Evolutionary conservation across 2,888 invertebrate species (phyloP), one percentile per base, ranked within the genome.

Genomic region (Heteromurus nitidus): DNA sequence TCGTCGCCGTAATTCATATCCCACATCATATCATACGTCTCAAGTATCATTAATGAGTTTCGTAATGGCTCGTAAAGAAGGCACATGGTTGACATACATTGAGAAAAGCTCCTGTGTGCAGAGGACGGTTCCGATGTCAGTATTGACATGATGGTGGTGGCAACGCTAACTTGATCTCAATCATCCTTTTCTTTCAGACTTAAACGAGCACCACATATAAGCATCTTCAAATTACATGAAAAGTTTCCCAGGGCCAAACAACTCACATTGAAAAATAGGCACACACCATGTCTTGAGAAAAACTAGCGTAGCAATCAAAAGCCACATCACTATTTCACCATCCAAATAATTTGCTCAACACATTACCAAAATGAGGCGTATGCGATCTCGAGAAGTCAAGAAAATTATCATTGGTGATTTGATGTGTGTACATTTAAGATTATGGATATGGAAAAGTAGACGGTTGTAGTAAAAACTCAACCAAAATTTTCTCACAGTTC

Each of bases 51-150:
- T 53, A 68, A 53, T 50, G 68, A 31, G 50, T 68, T 53, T 53
- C 53, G 30, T 53, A 68, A 68, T 68, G 68, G 31, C 30, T 53
- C 31, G 31, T 53, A 53, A 68, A 68, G 68, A 53, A 67, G 47
- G 67, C 67, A 67, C 67, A 67, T 67, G 67, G 44, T 67, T 67
- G 67, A 67, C 67, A 67, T 67, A 28, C n/a, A n/a, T n/a, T n/a
- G n/a, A n/a, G n/a, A n/a, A n/a, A n/a, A n/a, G n/a, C n/a, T n/a
- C n/a, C n/a, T 36, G 13, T 36, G 36, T 36, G 36, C 13, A 36
- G 5, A 36, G 5, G 36, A 36, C 36, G 13, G 36, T 9, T 36
- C 13, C 7, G 5, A 36, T 36, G 36, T 9, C 36, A 36, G 13
- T 36, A 36, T 9, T 36, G 13, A 5, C 13, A 36, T 36, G 36